phyloP scores from a whole-genome alignment of 2,113 vertebrate species.

The Microtus pennsylvanicus region DNA sequence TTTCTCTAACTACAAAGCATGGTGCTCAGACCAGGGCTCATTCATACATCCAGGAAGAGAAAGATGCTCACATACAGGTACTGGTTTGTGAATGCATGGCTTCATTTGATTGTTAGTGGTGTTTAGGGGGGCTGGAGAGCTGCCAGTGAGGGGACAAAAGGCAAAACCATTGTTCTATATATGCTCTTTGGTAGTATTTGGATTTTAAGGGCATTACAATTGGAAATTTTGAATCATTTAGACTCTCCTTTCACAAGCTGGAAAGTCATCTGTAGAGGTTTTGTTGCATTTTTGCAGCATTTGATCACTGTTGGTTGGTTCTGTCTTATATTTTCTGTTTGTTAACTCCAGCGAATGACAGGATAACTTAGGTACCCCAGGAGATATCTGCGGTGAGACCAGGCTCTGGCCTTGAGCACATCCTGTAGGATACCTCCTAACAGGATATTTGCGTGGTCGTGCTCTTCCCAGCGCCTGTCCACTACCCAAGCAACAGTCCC shows the following conservation, averaged over 20 bases:
- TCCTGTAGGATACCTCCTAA: neutral
- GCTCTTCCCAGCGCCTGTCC: neutral
- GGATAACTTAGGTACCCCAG: neutral
- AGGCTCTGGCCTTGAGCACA: neutral
- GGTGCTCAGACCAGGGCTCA: too few relatives aligned
- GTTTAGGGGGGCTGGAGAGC: neutral
- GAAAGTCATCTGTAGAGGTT: neutral
- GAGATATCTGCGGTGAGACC: neutral
- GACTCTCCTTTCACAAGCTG: slow-evolving; percentile 17
- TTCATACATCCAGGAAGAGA: neutral
- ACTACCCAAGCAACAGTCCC: neutral
- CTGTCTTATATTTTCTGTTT: neutral
- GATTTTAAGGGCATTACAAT: slow-evolving; percentile 33
- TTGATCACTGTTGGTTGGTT: neutral
- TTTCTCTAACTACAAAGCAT: neutral
- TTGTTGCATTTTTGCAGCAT: neutral
- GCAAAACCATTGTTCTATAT: neutral
- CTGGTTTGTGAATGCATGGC: neutral
- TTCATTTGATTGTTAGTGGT: neutral
- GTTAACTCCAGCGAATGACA: neutral
- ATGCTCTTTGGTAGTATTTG: neutral
- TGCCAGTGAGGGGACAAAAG: neutral
- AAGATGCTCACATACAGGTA: neutral
- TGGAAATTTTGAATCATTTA: neutral
- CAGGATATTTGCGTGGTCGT: neutral